Evolutionary conservation across 2,888 invertebrate species (phyloP).

Genomic region (Lacanobia oleracea): DNA sequence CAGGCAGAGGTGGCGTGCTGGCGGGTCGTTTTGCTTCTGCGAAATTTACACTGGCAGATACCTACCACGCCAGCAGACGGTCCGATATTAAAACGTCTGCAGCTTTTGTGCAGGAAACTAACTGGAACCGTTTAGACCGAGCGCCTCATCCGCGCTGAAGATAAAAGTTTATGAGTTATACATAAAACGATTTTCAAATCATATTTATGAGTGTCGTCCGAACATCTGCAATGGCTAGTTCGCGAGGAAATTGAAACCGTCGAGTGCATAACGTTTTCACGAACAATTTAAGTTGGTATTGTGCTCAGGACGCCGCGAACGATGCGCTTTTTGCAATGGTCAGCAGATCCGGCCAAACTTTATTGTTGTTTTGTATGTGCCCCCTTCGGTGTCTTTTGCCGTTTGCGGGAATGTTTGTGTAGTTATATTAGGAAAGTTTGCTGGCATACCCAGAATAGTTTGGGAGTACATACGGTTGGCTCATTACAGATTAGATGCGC

Average conservation of each 20-base stretch:
- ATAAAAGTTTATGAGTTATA: slow-evolving; percentile 90
- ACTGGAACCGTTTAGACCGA: slow-evolving; percentile 83
- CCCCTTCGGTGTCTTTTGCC: slow-evolving; percentile 79
- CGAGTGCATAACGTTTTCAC: slow-evolving; percentile 88
- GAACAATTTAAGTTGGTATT: slow-evolving; percentile 89
- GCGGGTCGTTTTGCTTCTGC: slow-evolving; percentile 81
- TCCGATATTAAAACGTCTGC: slow-evolving; percentile 88
- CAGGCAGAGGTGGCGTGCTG: slow-evolving; percentile 87
- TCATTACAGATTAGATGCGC: slow-evolving; percentile 63
- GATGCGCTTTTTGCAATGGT: slow-evolving; percentile 85
- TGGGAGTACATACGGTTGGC: slow-evolving; percentile 55
- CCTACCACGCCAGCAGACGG: slow-evolving; percentile 80
- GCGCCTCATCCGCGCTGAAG: slow-evolving; percentile 81
- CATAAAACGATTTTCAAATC: slow-evolving; percentile 90
- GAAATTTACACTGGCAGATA: slow-evolving; percentile 87
- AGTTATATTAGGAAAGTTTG: slow-evolving; percentile 75
- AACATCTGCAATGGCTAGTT: slow-evolving; percentile 88
- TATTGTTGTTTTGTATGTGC: slow-evolving; percentile 80
- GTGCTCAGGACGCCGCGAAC: slow-evolving; percentile 81
- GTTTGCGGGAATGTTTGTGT: slow-evolving; percentile 77
- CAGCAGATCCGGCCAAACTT: slow-evolving; percentile 82
- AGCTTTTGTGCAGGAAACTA: slow-evolving; percentile 87
- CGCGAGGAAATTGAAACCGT: slow-evolving; percentile 89
- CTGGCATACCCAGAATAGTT: slow-evolving; percentile 44
- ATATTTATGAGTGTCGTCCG: slow-evolving; percentile 88